Evolutionary conservation across 2,113 vertebrate species (phyloP).

Genomic region (Muscicapa adusta): DNA sequence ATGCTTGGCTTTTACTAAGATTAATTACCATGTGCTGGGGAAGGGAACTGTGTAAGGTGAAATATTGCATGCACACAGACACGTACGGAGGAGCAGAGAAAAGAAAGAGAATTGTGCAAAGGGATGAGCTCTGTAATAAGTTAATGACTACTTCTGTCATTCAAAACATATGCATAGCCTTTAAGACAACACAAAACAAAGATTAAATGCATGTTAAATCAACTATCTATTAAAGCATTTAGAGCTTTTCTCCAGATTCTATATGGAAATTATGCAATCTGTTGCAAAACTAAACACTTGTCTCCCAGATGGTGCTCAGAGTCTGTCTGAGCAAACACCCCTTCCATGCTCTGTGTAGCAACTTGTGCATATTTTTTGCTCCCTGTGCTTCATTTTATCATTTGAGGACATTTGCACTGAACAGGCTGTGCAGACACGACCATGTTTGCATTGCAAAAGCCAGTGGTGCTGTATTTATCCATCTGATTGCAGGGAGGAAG

Average conservation of each 20-base stretch:
- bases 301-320: conserved; percentile 76
- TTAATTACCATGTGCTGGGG: conserved; percentile 76
- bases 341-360: conserved; percentile 60
- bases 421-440: not conserved
- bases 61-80: conserved; percentile 56
- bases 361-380: conserved; percentile 58
- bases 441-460: conserved; percentile 51
- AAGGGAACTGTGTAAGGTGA: conserved; percentile 71
- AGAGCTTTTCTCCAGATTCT: conserved; percentile 75
- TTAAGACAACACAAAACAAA: conserved; percentile 76
- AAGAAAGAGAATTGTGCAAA: conserved; percentile 63
- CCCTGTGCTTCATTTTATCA: conserved; percentile 46
- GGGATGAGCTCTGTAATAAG: conserved; percentile 64
- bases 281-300: conserved; percentile 76
- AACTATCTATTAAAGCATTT: conserved; percentile 78
- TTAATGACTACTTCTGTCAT: conserved; percentile 74
- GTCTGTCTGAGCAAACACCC: conserved; percentile 72
- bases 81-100: not conserved
- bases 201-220: conserved; percentile 76
- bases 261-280: conserved; percentile 77
- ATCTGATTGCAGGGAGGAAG: conserved; percentile 18
- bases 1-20: conserved; percentile 76
- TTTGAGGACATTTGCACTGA: conserved; percentile 59
- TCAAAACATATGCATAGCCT: conserved; percentile 77
- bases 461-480: not conserved